Conservation (phyloP, 2,888 invertebrate genomes). For the Diarsia brunnea region DNA sequence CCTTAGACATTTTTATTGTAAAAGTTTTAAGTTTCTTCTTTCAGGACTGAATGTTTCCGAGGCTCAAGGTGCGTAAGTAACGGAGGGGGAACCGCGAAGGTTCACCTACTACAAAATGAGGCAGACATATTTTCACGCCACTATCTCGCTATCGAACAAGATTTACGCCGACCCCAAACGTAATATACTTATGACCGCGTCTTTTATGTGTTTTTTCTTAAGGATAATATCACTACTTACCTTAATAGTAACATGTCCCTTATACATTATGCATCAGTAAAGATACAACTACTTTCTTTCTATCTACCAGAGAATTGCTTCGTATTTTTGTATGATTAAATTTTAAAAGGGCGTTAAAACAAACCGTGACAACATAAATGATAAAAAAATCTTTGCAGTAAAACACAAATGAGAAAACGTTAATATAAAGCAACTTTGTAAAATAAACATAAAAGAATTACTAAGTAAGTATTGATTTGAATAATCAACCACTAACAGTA, state of each 20-base stretch:
- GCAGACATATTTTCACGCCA: conserved; percentile 67
- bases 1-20: conserved; percentile 57
- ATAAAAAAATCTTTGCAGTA: not conserved
- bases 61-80: conserved; percentile 70
- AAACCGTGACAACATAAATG: not conserved
- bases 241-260: not conserved
- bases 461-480: conserved; percentile 48
- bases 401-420: not conserved
- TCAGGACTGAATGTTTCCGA: conserved; percentile 61
- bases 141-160: conserved; percentile 60
- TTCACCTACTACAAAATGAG: conserved; percentile 65
- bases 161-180: conserved; percentile 59
- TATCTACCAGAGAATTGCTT: not conserved
- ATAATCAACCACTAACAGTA: conserved; percentile 38
- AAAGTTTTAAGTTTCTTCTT: conserved; percentile 64
- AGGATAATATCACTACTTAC: conserved; percentile 7
- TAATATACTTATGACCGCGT: conserved; percentile 56
- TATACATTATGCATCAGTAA: not conserved
- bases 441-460: conserved; percentile 16
- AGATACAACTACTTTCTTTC: not conserved
- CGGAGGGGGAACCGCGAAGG: conserved; percentile 64
- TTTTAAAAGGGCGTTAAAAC: too few relatives aligned
- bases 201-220: conserved; percentile 26
- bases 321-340: not conserved
- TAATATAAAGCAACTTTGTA: conserved; percentile 3